Conservation (phyloP, 1,140 invertebrate species). For the Procambarus clarkii region DNA sequence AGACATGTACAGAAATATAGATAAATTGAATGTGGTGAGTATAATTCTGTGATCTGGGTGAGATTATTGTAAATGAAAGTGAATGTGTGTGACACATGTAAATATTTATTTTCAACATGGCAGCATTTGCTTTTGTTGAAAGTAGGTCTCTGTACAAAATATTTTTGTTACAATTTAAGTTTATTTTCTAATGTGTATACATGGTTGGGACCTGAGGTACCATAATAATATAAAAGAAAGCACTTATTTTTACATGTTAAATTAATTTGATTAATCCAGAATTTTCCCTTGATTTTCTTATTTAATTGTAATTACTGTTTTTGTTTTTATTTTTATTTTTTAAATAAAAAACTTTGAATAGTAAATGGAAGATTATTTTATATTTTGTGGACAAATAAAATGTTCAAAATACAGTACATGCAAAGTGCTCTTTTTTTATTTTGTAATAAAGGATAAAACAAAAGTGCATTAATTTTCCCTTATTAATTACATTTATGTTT, state of each 20-base stretch:
- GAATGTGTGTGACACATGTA: neutral
- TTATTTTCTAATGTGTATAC: slow-evolving; percentile 47
- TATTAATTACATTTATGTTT: no score
- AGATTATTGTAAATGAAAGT: neutral
- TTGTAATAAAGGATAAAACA: slow-evolving; percentile 35
- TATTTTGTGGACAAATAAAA: neutral
- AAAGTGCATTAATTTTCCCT: neutral
- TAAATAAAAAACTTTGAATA: neutral
- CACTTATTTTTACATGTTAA: slow-evolving; percentile 21
- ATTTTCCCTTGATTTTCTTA: neutral
- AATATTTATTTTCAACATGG: slow-evolving; percentile 31
- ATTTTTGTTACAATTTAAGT: neutral
- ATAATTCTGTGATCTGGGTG: neutral
- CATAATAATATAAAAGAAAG: slow-evolving; percentile 49
- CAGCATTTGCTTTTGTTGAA: slow-evolving; percentile 3
- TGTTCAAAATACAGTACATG: neutral
- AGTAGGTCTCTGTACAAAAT: slow-evolving; percentile 48
- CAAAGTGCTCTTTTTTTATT: slow-evolving; percentile 43
- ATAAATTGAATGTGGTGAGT: neutral
- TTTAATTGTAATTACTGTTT: neutral
- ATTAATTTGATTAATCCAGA: neutral
- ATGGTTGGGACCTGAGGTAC: slow-evolving; percentile 60
- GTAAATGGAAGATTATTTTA: neutral
- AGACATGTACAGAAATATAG: neutral
- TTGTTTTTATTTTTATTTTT: neutral